These are phyloP conservation scores for Luidia sarsii DNA, from an alignment of 53 echinoderm and acorn worm species.

Conservation along the genomic window DNA sequence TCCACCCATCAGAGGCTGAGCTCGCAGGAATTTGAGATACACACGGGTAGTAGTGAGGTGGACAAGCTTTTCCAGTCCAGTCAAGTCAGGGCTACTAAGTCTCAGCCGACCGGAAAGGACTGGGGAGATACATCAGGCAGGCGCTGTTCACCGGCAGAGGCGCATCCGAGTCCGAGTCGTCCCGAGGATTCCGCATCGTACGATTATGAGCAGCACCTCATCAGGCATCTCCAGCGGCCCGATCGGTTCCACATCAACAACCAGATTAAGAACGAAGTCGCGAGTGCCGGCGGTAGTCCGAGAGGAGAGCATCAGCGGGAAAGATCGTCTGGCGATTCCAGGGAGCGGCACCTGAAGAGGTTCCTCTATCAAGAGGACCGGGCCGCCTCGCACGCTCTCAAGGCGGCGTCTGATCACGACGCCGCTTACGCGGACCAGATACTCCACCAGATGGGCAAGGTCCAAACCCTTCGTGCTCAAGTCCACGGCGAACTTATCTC, in stretches of 20 bases:
- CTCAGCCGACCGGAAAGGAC: no score
- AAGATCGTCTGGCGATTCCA: not conserved
- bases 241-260: not conserved
- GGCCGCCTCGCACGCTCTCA: constrained; percentile 5
- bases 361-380: constrained; percentile 17
- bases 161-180: not conserved
- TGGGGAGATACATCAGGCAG: not conserved
- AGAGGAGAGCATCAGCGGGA: not conserved
- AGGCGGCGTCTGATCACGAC: constrained; percentile 49
- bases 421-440: constrained; percentile 67
- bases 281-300: not conserved
- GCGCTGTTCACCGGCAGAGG: no score
- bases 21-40: constrained; percentile 1
- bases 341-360: constrained; percentile 23
- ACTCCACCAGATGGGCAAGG: constrained; percentile 67
- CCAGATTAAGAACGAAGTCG: not conserved
- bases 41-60: not conserved
- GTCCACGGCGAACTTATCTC: constrained; percentile 70
- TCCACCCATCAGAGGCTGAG: not conserved
- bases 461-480: constrained; percentile 58
- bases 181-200: not conserved
- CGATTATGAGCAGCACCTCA: constrained; percentile 31
- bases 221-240: constrained; percentile 5
- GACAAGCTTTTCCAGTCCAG: constrained; percentile 16
- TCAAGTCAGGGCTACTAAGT: not conserved